Conservation (phyloP, 2,888 invertebrate species). For the Melikaiella ostensackeni region DNA sequence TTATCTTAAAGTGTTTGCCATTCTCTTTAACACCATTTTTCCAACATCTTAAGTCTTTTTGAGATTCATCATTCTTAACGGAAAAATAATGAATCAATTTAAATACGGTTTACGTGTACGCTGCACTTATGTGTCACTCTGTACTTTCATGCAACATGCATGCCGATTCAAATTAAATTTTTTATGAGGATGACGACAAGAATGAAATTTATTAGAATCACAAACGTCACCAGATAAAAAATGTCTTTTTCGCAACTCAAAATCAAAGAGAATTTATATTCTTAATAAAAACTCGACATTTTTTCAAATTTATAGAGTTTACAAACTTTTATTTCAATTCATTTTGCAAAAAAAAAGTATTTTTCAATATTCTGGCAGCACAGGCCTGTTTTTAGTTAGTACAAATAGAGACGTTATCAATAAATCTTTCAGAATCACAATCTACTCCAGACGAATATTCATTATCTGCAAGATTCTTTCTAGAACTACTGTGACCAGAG, state of each 20-base stretch:
- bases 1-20: neutral
- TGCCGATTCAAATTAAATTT: neutral
- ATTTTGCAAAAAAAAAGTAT: neutral
- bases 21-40: neutral
- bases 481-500: neutral
- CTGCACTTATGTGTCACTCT: conserved; percentile 11
- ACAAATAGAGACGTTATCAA: neutral
- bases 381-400: neutral
- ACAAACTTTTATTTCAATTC: neutral
- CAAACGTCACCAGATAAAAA: neutral
- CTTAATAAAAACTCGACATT: neutral
- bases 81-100: conserved; percentile 28
- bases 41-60: conserved; percentile 3
- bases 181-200: neutral
- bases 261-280: neutral
- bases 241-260: neutral
- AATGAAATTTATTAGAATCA: neutral
- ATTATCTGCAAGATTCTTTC: neutral
- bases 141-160: neutral
- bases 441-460: neutral
- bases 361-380: neutral
- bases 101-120: conserved; percentile 7
- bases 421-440: neutral
- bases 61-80: conserved; percentile 9
- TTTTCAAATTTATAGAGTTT: neutral